Base-by-base conservation (phyloP, 2,113 vertebrate species). In the Dicrurus megarhynchus region DNA sequence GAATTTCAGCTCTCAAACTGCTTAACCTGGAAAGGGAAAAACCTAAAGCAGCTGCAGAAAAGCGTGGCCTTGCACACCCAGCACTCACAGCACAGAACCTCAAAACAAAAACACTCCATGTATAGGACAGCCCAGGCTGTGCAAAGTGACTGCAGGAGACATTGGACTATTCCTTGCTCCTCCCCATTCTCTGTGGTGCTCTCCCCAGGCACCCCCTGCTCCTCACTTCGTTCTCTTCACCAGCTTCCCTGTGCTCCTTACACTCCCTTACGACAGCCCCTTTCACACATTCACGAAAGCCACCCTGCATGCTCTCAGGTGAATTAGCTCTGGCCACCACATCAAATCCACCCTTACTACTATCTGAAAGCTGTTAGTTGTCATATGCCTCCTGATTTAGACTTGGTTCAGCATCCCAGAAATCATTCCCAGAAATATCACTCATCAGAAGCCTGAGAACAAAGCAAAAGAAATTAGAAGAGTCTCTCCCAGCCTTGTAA, bases 371-470 rank as follows among this genome's bases (percentile, higher is more conserved):
- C 17, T 53, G 26, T 30, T 39, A 52, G 33, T 37, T n/a, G 16
- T 67, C 56, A 78, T 11, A 70, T 28, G 41, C 35, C 44, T 81
- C 61, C 44, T 46, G 37, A 23, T 75, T 70, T 81, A 84, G 35
- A 70, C 52, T 42, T 53, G 32, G 14, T 85, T 88, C 68, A 81
- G 56, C 39, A 89, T 44, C 59, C 42, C 50, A 61, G 70, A 73
- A 85, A 53, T 73, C 28, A 85, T 24, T 56, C 28, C 68, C 85
- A 92, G 77, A 75, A 81, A 26, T 41, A 74, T 30, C 65, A 59
- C 47, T 77, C 41, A 89, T 41, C 69, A 95, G n/a, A 92, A 84
- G 44, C n/a, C 61, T 30, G 10, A 76, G 44, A 87, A 69, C 7
- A 12, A 87, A 70, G 20, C 33, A 78, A 37, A 50, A 82, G n/a